Evolutionary conservation across 2,113 vertebrate genomes (phyloP), one percentile per base, ranked within the genome.

Genomic region (Trochalopteron elliotii): DNA sequence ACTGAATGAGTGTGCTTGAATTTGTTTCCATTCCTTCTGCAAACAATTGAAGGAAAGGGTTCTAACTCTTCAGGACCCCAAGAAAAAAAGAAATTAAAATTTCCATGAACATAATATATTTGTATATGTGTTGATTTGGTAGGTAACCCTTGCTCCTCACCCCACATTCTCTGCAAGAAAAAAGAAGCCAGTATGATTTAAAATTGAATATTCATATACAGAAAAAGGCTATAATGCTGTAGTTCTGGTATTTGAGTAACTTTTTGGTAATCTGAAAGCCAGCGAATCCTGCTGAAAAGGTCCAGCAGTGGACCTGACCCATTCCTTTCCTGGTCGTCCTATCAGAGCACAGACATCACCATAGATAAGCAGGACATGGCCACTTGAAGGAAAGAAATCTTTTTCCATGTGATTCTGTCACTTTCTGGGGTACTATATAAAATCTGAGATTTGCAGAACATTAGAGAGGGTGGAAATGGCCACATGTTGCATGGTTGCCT

Each of bases 51-150:
- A n/a, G 4, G 22, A 74, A 81, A 72, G 8, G 76, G 25, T 15
- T 93, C 24, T 83, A 93, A 53, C 8, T 65, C 22, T 37, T 60
- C 27, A 44, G 11, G 11, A 24, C 21, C 12, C 17, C 30, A 11
- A 30, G 11, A 60, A 75, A 93, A 88, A 90, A 89, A 80, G 4
- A 83, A 60, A 65, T 70, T 3, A n/a, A 87, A 74, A 68, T 90
- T 77, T 55, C 50, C 12, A 42, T 24, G 8, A 30, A 25, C 23
- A 40, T 53, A 30, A 71, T 44, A 63, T 45, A 67, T 33, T 57
- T 76, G 13, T 37, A 10, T 42, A 24, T 28, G 11, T 71, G 7
- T 47, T 52, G 11, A n/a, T 64, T 55, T 55, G 11, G 19, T 45
- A 18, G 10, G 11, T 33, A 82, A 67, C 27, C 3, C 27, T 71